phyloP scores from a whole-genome alignment of 2,113 vertebrate species.

The Ammodytes marinus region DNA sequence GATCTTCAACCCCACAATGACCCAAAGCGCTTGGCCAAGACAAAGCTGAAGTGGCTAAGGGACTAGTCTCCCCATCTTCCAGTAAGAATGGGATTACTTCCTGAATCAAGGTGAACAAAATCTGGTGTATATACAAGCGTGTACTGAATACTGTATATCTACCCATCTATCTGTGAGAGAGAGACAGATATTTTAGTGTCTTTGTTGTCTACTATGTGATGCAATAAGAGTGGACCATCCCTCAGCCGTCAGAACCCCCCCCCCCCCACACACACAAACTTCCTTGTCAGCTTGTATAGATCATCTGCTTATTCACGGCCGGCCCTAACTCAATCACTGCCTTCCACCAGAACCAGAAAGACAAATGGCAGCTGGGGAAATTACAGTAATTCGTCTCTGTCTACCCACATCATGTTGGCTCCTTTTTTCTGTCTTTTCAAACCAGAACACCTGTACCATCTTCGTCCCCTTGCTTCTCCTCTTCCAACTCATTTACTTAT shows the following conservation, averaged over 20 bases:
- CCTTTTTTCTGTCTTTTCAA: conserved; percentile 34
- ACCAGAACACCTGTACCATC: conserved; percentile 37
- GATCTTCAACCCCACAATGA: no score
- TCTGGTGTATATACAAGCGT: no score
- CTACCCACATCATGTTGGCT: conserved; percentile 34
- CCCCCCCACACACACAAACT: background rate
- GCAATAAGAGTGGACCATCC: background rate
- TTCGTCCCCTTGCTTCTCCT: background rate
- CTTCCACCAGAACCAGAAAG: conserved; percentile 72
- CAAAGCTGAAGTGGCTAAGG: no score
- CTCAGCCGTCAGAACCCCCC: conserved; percentile 29
- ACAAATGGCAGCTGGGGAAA: conserved; percentile 81
- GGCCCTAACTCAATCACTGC: conserved; percentile 79
- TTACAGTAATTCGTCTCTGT: conserved; percentile 83
- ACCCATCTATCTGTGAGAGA: no score
- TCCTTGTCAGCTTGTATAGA: conserved; percentile 66
- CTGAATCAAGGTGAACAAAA: no score
- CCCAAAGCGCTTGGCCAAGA: no score
- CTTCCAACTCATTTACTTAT: background rate
- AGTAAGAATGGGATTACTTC: no score
- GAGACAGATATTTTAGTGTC: background rate
- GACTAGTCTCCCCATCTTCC: no score
- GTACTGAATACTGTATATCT: no score
- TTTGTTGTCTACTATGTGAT: background rate
- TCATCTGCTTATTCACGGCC: conserved; percentile 74